phyloP scores from a whole-genome alignment of 2,888 invertebrate species.

The Synanthedon vespiformis region DNA sequence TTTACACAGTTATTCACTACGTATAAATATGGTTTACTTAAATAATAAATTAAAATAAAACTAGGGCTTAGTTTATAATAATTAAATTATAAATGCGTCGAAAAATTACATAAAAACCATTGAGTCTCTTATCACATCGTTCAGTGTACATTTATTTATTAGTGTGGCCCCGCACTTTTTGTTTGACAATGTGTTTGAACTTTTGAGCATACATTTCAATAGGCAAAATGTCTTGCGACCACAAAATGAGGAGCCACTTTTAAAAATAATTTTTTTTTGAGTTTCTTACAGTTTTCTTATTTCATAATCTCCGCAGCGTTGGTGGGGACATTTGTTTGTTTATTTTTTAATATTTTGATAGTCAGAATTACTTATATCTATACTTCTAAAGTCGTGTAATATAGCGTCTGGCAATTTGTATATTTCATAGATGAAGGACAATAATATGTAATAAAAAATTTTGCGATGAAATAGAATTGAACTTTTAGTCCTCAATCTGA shows the following conservation, averaged over 20 bases:
- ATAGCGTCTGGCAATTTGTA: slow-evolving; percentile 41
- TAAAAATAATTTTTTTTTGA: background rate
- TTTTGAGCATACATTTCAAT: too few relatives aligned
- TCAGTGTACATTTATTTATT: slow-evolving; percentile 43
- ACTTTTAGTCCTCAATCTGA: too few relatives aligned
- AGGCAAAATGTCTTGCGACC: too few relatives aligned
- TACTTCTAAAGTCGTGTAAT: slow-evolving; percentile 34
- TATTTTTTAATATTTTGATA: slow-evolving; percentile 3
- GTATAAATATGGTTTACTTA: slow-evolving; percentile 47
- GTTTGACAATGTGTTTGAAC: background rate
- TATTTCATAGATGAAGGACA: too few relatives aligned
- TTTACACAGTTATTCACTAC: slow-evolving; percentile 51
- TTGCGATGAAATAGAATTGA: too few relatives aligned
- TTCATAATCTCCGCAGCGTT: slow-evolving; percentile 9
- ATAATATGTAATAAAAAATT: too few relatives aligned
- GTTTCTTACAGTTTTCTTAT: background rate
- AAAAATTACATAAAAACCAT: slow-evolving; percentile 44
- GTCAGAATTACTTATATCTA: slow-evolving; percentile 19
- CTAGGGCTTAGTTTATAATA: slow-evolving; percentile 21
- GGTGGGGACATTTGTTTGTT: slow-evolving; percentile 35
- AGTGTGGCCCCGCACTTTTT: slow-evolving; percentile 6
- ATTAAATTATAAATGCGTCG: slow-evolving; percentile 53
- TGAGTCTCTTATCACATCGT: slow-evolving; percentile 58
- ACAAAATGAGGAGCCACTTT: too few relatives aligned
- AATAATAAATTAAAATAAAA: slow-evolving; percentile 37